phyloP scores from a whole-genome alignment of 2,888 invertebrate genomes.

The Eurois occulta region DNA sequence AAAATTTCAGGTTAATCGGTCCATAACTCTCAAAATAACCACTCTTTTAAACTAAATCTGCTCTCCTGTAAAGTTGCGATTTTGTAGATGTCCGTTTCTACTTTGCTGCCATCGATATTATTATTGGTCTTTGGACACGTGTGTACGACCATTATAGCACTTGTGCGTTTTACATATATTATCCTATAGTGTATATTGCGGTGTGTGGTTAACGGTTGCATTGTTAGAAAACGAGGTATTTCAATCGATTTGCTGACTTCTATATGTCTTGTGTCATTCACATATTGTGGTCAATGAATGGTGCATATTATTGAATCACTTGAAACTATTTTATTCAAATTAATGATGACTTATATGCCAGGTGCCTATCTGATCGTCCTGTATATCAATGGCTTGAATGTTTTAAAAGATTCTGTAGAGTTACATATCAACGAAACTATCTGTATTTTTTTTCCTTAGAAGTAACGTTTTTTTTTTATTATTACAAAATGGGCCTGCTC shows the following conservation, averaged over 20 bases:
- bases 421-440: background rate
- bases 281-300: constrained; percentile 29
- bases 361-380: background rate
- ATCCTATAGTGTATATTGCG: constrained; percentile 48
- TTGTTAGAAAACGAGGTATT: constrained; percentile 47
- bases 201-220: constrained; percentile 59
- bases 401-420: background rate
- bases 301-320: constrained; percentile 5
- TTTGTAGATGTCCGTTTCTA: too few relatives aligned
- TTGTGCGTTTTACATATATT: constrained; percentile 58
- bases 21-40: too few relatives aligned
- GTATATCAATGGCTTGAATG: background rate
- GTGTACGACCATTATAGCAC: constrained; percentile 59
- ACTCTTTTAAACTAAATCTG: too few relatives aligned
- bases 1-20: too few relatives aligned
- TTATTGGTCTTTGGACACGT: constrained; percentile 66
- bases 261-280: constrained; percentile 31
- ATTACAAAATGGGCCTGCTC: too few relatives aligned
- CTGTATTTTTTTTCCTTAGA: background rate
- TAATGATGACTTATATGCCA: background rate
- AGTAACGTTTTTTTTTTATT: too few relatives aligned
- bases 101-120: too few relatives aligned
- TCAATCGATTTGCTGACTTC: constrained; percentile 29
- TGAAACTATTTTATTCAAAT: constrained; percentile 15
- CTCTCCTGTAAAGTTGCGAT: too few relatives aligned